phyloP scores from a whole-genome alignment of 2,797 vertebrate genomes.

The Dendrocincla tyrannina region DNA sequence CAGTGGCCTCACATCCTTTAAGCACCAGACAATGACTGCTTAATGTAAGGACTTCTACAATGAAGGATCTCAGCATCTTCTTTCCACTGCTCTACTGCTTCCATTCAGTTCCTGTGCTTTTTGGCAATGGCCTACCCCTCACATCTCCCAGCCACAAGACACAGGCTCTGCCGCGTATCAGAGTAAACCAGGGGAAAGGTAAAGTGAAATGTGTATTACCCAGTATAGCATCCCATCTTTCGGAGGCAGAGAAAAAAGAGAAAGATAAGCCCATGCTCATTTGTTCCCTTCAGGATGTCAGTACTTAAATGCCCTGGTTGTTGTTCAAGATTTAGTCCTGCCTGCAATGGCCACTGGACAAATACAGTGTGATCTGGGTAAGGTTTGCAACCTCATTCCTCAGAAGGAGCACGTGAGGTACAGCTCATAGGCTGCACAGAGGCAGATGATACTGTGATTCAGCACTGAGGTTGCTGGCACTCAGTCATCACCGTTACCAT shows the following conservation, averaged over 20 bases:
- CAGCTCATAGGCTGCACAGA: background rate
- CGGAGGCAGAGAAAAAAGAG: background rate
- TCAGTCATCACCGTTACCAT: background rate
- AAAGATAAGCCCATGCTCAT: background rate
- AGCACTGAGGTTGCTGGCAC: background rate
- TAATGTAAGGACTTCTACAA: background rate
- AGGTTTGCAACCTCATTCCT: background rate
- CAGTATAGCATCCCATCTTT: background rate
- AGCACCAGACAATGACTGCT: background rate
- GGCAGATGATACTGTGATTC: background rate
- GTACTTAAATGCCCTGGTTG: background rate
- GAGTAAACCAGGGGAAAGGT: background rate
- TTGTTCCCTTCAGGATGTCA: background rate
- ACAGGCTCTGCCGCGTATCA: background rate
- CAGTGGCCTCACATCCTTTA: background rate
- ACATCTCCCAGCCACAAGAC: background rate
- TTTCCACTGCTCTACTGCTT: background rate
- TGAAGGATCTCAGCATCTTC: background rate
- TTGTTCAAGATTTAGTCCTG: background rate
- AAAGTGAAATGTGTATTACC: background rate
- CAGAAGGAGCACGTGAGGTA: rapidly evolving
- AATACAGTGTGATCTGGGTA: background rate
- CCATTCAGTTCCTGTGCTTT: background rate
- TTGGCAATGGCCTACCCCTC: background rate
- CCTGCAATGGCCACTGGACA: background rate